Base-by-base conservation (phyloP, 2,113 vertebrate genomes). In the Phalacrocorax pelagicus region DNA sequence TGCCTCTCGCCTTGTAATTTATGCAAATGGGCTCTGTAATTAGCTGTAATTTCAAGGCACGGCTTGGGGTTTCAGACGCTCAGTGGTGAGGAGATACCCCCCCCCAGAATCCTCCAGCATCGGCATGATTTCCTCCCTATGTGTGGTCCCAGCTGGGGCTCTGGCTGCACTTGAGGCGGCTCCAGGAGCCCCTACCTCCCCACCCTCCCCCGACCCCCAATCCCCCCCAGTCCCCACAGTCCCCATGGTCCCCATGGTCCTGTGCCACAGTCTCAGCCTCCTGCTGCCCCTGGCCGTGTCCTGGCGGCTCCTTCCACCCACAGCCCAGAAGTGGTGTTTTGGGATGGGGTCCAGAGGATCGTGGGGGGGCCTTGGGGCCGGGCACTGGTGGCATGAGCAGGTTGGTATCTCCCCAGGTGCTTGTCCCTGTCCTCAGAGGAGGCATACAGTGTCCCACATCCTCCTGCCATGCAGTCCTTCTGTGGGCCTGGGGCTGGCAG, bases 21-120 rank as follows among this genome's bases (percentile, higher is more conserved):
- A 98, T 98, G 98, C 98, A 98, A 98, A 98, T 98, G 87, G 95
- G 97, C 98, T 97, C 96, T 98, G 98, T 99, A 98, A 99, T 99
- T 98, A 98, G 98, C 98, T 94, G 94, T 98, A 98, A 99, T 99
- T 98, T 98, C 98, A 98, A 97, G 97, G 98, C 98, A 97, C 96
- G 72, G 98, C 98, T 98, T 92, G 86, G 97, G 98, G 98, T 98
- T 98, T 97, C 98, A 98, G 97, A 97, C 97, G 78, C 98, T 98
- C 98, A 75, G 97, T 96, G 97, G 93, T 58, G 81, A 98, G 98
- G 98, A 98, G 98, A 98, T 98, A 97, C 97, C 97, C 97, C 97
- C 95, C 95, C 98, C 97, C 81, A 96, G 96, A 97, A 97, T 97
- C 98, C 97, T 96, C 96, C 84, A 15, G 78, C 81, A 98, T 98